phyloP scores from a whole-genome alignment of 2,113 vertebrate genomes.

The Nettapus auritus region DNA sequence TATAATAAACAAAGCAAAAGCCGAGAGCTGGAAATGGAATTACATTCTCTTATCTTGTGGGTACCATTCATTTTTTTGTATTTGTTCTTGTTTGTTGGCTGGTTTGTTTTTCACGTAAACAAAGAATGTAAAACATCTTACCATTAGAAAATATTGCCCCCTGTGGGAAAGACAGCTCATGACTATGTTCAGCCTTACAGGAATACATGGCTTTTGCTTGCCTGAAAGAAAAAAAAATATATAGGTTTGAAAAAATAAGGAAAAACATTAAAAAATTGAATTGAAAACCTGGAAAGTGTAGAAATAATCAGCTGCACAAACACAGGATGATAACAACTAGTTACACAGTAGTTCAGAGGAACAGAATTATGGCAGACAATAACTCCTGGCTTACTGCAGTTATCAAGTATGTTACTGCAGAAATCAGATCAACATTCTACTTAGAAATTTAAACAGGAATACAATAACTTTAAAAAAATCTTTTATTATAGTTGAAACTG shows the following conservation, averaged over 20 bases:
- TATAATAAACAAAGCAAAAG: not conserved
- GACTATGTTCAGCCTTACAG: conserved; percentile 95
- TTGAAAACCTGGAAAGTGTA: not conserved
- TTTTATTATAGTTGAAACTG: not conserved
- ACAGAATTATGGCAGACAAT: not conserved
- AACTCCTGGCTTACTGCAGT: not conserved
- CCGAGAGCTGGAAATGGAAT: not conserved
- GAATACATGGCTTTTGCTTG: conserved; percentile 97
- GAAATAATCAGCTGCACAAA: not conserved
- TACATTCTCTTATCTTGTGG: not conserved
- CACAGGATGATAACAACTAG: not conserved
- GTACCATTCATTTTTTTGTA: not conserved
- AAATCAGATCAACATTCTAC: not conserved
- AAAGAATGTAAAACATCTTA: conserved; percentile 65
- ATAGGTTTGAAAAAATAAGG: not conserved
- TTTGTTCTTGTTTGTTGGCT: not conserved
- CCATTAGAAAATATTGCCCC: conserved; percentile 94
- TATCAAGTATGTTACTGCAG: not conserved
- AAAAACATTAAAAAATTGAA: not conserved
- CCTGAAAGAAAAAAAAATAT: conserved; percentile 72
- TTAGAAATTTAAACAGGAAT: not conserved
- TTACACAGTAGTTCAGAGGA: not conserved
- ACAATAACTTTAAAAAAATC: not conserved
- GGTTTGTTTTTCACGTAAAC: not conserved
- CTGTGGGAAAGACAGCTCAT: conserved; percentile 96